Conservation (phyloP, 2,797 vertebrate genomes). For the Gila robusta region DNA sequence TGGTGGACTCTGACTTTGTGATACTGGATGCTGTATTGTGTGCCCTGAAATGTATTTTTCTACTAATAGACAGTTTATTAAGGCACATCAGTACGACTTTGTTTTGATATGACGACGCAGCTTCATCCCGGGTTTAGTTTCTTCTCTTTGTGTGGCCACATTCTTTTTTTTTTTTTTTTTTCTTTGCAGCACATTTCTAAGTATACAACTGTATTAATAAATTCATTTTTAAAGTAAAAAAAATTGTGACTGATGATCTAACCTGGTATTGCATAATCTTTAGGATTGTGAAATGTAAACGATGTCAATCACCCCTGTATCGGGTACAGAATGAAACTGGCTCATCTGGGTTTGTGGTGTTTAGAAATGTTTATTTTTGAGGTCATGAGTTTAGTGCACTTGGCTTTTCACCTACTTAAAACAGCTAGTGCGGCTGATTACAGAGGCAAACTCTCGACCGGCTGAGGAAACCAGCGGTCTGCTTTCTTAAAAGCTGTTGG, state of each 20-base stretch:
- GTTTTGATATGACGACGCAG: constrained; percentile 95
- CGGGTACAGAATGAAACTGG: constrained; percentile 24
- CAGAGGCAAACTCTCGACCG: neutral
- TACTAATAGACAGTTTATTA: constrained; percentile 99
- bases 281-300: constrained; percentile 39
- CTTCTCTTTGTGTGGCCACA: constrained; percentile 87
- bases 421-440: constrained; percentile 7
- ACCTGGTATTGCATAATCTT: neutral
- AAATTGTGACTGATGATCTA: neutral
- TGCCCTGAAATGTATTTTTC: constrained; percentile 99
- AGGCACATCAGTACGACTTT: constrained; percentile 95
- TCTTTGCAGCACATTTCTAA: constrained; percentile 97
- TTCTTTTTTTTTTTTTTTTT: constrained; percentile 72
- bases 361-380: constrained; percentile 18
- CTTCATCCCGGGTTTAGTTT: constrained; percentile 91
- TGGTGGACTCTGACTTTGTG: constrained; percentile 94
- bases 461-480: neutral
- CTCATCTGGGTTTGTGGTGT: neutral
- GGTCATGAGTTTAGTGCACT: neutral
- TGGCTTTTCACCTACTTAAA: constrained; percentile 46
- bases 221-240: constrained; percentile 96
- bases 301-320: constrained; percentile 26
- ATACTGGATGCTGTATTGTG: constrained; percentile 98
- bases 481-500: neutral
- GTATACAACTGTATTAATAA: constrained; percentile 93